phyloP scores from a whole-genome alignment of 2,797 vertebrate species.

The Tokudaia tokunoshimensis region DNA sequence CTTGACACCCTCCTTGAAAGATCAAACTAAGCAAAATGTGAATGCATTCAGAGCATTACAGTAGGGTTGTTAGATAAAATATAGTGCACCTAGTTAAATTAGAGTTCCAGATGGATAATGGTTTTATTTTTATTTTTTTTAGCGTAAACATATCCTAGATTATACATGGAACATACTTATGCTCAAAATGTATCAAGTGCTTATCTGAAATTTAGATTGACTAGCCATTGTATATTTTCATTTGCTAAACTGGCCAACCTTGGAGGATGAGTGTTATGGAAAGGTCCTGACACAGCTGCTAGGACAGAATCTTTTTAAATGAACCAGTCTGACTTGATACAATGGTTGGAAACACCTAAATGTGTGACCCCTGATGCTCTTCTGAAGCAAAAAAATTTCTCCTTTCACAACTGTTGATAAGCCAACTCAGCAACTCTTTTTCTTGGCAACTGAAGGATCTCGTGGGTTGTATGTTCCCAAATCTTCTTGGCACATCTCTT shows the following conservation, averaged over 20 bases:
- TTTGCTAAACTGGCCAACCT: neutral
- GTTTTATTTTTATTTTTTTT: neutral
- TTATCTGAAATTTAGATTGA: slow-evolving; percentile 31
- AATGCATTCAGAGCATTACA: neutral
- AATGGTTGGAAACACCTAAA: neutral
- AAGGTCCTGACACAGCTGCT: neutral
- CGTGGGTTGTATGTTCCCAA: neutral
- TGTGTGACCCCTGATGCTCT: neutral
- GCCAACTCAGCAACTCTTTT: neutral
- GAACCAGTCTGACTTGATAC: neutral
- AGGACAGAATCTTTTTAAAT: neutral
- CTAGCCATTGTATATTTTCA: neutral
- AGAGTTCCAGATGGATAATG: slow-evolving; percentile 50
- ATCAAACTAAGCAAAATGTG: slow-evolving; percentile 18
- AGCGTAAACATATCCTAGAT: neutral
- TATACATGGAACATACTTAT: slow-evolving; percentile 1
- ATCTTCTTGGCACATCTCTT: slow-evolving; percentile 36
- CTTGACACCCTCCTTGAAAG: slow-evolving; percentile 26
- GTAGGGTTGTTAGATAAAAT: slow-evolving; percentile 15
- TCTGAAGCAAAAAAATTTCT: slow-evolving; percentile 26
- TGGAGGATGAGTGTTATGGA: neutral
- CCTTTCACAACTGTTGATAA: slow-evolving; percentile 6
- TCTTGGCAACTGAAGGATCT: neutral
- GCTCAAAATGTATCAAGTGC: neutral
- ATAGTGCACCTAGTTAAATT: neutral